Percentiles rank a stretch among this genome's conserved stretches.
phyloP scores from a whole-genome alignment of 2,113 vertebrate species.

The Oryzias melastigma region DNA sequence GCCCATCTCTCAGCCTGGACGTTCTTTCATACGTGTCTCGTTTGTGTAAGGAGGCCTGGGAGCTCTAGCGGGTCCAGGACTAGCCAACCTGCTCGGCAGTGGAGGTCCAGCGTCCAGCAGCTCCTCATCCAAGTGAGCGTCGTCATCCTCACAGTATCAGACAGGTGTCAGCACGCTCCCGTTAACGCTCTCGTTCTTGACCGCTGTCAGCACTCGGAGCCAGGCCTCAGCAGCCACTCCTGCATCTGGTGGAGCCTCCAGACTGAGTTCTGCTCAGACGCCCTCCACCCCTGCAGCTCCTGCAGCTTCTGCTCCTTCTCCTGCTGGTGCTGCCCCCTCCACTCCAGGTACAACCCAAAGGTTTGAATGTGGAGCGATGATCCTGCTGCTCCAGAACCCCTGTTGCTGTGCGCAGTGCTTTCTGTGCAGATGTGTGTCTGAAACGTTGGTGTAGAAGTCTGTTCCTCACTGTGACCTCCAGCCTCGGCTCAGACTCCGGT shows the following conservation, averaged over 20 bases:
- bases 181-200: not conserved
- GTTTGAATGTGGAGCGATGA: too few relatives aligned
- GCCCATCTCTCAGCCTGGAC: not conserved
- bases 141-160: too few relatives aligned
- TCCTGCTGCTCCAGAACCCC: not conserved
- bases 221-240: slow-evolving; percentile 69
- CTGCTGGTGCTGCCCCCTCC: slow-evolving; percentile 58
- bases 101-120: slow-evolving; percentile 89
- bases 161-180: too few relatives aligned
- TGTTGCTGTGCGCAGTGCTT: not conserved
- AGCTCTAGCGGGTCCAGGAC: slow-evolving; percentile 89
- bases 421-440: not conserved
- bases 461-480: not conserved
- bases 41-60: slow-evolving; percentile 84
- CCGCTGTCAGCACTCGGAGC: slow-evolving; percentile 61
- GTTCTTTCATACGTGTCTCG: slow-evolving; percentile 1
- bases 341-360: slow-evolving; percentile 51
- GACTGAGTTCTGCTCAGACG: slow-evolving; percentile 65
- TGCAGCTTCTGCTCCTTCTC: slow-evolving; percentile 57
- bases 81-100: slow-evolving; percentile 92
- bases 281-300: slow-evolving; percentile 69
- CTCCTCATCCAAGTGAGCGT: slow-evolving; percentile 87
- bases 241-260: slow-evolving; percentile 57
- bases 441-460: not conserved
- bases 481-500: slow-evolving; percentile 64